Evolutionary conservation across 1,140 invertebrate genomes (phyloP).

Genomic region (Drosophila pseudoananassae): DNA sequence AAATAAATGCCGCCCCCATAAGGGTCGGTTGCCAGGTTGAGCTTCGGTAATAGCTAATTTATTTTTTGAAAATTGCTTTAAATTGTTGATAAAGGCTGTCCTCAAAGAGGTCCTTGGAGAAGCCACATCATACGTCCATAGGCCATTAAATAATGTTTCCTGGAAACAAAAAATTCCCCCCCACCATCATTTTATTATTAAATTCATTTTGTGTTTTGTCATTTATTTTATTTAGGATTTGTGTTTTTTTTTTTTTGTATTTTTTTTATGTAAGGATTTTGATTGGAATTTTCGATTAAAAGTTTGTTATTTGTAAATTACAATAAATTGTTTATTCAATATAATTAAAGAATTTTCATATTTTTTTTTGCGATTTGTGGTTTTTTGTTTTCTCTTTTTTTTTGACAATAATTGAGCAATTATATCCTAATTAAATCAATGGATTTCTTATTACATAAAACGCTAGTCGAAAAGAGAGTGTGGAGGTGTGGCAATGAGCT

Average conservation of each 20-base stretch:
- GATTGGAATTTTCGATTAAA: slow-evolving; percentile 39
- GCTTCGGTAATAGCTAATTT: slow-evolving; percentile 44
- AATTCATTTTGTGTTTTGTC: slow-evolving; percentile 13
- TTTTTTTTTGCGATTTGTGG: slow-evolving; percentile 24
- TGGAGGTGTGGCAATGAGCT: neutral
- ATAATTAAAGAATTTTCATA: slow-evolving; percentile 44
- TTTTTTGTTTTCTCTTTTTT: slow-evolving; percentile 7
- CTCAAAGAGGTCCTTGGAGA: neutral
- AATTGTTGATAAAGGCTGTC: slow-evolving; percentile 24
- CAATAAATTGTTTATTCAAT: slow-evolving; percentile 46
- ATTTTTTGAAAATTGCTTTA: slow-evolving; percentile 38
- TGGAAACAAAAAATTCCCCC: neutral
- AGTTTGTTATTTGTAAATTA: slow-evolving; percentile 43
- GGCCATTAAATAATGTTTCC: neutral
- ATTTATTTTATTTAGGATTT: slow-evolving; percentile 37
- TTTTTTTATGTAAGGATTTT: slow-evolving; percentile 22
- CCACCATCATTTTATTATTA: neutral
- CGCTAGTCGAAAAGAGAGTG: slow-evolving; percentile 2
- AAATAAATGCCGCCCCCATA: neutral
- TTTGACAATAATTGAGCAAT: slow-evolving; percentile 50
- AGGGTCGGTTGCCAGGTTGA: slow-evolving; percentile 10
- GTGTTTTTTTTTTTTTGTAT: slow-evolving; percentile 1
- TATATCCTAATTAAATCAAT: slow-evolving; percentile 58
- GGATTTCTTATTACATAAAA: slow-evolving; percentile 19
- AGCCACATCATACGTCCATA: neutral